Evolutionary conservation across 2,888 invertebrate genomes (phyloP).

Genomic region (Phortica okadai): DNA sequence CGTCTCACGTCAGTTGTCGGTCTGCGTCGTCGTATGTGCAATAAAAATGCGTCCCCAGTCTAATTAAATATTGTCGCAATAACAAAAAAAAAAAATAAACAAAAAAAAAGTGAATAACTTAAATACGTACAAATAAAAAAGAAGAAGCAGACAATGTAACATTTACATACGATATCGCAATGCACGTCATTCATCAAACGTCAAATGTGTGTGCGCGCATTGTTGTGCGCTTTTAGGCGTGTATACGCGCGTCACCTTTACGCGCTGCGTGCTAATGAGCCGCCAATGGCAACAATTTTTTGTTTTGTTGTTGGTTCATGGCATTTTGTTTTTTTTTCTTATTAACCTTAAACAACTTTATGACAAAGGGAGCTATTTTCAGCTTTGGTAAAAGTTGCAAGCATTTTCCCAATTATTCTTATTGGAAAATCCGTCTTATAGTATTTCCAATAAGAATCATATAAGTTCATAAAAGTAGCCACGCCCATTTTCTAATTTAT

Average conservation of each 20-base stretch:
- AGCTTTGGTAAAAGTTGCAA: too few species aligned
- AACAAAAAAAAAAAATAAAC: conserved; percentile 14
- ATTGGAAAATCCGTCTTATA: too few species aligned
- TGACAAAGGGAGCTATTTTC: too few species aligned
- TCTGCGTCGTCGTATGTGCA: conserved; percentile 49
- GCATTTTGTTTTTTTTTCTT: conserved; percentile 12
- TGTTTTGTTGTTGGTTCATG: too few species aligned
- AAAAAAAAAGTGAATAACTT: neutral
- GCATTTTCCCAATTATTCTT: too few species aligned
- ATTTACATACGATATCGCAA: conserved; percentile 34
- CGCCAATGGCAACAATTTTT: neutral
- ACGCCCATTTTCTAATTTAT: too few species aligned
- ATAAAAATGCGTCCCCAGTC: conserved; percentile 66
- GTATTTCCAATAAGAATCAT: too few species aligned
- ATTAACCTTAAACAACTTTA: too few species aligned
- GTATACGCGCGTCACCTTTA: neutral
- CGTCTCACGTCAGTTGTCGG: conserved; percentile 34
- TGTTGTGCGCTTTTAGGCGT: conserved; percentile 1
- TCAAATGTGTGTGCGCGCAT: conserved; percentile 44
- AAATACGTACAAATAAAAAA: neutral
- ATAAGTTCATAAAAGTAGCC: too few species aligned
- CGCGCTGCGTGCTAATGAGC: conserved; percentile 1
- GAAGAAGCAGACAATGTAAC: conserved; percentile 32
- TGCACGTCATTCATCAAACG: conserved; percentile 67
- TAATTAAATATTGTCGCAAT: conserved; percentile 63